A percentile compares a stretch with the other conserved stretches of the same genome.
phyloP scores from a whole-genome alignment of 2,888 invertebrate genomes.

The Megastigmus dorsalis region DNA sequence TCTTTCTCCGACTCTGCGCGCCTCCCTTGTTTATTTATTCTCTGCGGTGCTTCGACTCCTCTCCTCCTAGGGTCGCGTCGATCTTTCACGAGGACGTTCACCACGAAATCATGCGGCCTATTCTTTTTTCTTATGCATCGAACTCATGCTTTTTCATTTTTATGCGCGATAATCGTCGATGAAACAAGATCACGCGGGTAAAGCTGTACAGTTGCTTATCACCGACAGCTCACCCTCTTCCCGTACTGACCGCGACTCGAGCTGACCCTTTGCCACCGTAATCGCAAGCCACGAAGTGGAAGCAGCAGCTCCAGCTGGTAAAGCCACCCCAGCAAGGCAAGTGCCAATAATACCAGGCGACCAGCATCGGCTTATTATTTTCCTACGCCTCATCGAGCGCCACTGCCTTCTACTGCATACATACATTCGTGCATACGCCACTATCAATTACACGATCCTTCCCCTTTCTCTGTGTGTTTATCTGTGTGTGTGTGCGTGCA shows the following conservation, averaged over 20 bases:
- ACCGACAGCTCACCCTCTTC: background rate
- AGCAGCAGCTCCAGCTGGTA: too few species aligned
- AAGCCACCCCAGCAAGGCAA: slow-evolving; percentile 62
- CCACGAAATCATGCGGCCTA: too few species aligned
- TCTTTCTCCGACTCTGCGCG: background rate
- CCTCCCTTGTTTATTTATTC: slow-evolving; percentile 4
- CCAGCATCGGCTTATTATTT: slow-evolving; percentile 72
- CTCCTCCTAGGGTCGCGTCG: too few species aligned
- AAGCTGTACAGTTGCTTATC: too few species aligned
- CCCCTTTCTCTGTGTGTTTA: too few species aligned
- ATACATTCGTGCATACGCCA: slow-evolving; percentile 40
- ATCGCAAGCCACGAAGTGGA: slow-evolving; percentile 51
- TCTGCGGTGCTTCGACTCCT: too few species aligned
- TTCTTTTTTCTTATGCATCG: too few species aligned
- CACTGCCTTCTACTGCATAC: slow-evolving; percentile 42
- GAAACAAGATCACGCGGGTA: too few species aligned
- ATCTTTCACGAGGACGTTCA: too few species aligned
- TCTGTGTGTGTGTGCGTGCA: background rate
- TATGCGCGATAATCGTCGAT: too few species aligned
- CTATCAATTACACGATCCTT: slow-evolving; percentile 73
- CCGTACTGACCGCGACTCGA: background rate
- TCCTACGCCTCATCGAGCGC: slow-evolving; percentile 73
- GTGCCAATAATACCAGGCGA: slow-evolving; percentile 68
- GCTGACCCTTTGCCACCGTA: slow-evolving; percentile 41
- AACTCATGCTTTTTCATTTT: too few species aligned